Base-by-base conservation (phyloP, 2,797 vertebrate species). In the Halcyon smyrnensis region DNA sequence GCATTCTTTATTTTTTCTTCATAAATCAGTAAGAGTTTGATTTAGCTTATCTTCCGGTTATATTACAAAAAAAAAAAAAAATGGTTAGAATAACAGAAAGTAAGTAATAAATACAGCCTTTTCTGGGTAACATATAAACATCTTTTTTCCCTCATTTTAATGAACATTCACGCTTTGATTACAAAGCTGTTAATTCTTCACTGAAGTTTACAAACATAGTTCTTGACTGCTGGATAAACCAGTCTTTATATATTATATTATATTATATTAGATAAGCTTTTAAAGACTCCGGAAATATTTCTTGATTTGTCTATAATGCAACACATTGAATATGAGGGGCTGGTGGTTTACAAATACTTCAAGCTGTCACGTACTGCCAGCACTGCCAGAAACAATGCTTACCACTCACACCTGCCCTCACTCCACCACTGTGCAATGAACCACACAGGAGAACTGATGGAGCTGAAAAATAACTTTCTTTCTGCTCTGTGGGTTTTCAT, bases 391-490 rank as follows among this genome's bases (percentile, higher is more conserved):
- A 89, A 60, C 0, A 2, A 43, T 17, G 4, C 20, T 82, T 82
- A 25, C 46, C 24, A 32, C 51, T 83, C 64, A 64, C 45, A 85
- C 20, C 30, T 82, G 50, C 48, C 45, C 45, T 90, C 53, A 13
- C 41, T 88, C 59, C 79, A 65, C 36, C 24, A 27, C 41, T 79
- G 63, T 69, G 90, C 63, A 75, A 39, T 73, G 90, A 94, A 75
- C 34, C 85, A 62, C 59, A 48, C 16, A 25, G 23, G 62, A 93
- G 83, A 93, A n/a, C 65, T 19, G 57, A 88, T 53, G 57, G 83
- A 75, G 62, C 65, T 86, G 76, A 88, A 93, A 95, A 93, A 79
- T 25, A 84, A n/a, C 37, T 25, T 96, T 93, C 41, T 36, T 84
- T 93, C 65, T 78, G 9, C 34, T 67, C 7, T 23, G 20, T 62